phyloP scores from a whole-genome alignment of 2,797 vertebrate genomes.

The Odontamblyopus rebecca region DNA sequence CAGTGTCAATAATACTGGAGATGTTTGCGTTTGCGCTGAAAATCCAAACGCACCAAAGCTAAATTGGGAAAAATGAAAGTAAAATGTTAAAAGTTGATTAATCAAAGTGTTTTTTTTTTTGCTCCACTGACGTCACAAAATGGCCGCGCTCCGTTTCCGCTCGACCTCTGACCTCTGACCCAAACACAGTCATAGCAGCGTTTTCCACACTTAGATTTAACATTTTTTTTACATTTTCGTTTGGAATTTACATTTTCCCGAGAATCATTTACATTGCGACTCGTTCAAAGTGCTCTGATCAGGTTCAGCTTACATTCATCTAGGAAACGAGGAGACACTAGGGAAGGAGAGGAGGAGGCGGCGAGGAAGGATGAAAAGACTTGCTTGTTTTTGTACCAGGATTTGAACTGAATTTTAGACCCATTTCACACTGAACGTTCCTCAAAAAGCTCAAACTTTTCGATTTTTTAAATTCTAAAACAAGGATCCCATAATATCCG shows the following conservation, averaged over 20 bases:
- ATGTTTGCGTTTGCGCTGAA: too few relatives aligned
- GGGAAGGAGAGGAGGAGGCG: neutral
- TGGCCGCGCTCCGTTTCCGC: conserved; percentile 27
- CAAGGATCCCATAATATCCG: too few relatives aligned
- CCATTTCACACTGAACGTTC: neutral
- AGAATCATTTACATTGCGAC: conserved; percentile 75
- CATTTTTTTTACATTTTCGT: neutral
- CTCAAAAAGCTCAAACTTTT: neutral
- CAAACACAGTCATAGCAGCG: conserved; percentile 90
- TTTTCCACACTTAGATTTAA: conserved; percentile 30
- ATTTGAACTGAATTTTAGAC: neutral
- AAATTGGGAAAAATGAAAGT: too few relatives aligned
- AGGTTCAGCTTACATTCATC: neutral
- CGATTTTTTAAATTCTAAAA: neutral
- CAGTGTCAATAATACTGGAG: neutral
- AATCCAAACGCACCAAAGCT: too few relatives aligned
- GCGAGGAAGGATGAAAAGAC: neutral
- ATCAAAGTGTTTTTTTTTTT: neutral
- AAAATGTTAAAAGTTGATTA: too few relatives aligned
- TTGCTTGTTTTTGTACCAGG: neutral
- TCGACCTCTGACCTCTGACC: conserved; percentile 66
- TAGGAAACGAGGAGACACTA: neutral
- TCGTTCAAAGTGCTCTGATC: conserved; percentile 87
- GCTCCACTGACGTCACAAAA: conserved; percentile 17
- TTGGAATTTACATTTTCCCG: conserved; percentile 36